phyloP scores from a whole-genome alignment of 2,888 invertebrate genomes.

The Amblyjoppa fuscipennis region DNA sequence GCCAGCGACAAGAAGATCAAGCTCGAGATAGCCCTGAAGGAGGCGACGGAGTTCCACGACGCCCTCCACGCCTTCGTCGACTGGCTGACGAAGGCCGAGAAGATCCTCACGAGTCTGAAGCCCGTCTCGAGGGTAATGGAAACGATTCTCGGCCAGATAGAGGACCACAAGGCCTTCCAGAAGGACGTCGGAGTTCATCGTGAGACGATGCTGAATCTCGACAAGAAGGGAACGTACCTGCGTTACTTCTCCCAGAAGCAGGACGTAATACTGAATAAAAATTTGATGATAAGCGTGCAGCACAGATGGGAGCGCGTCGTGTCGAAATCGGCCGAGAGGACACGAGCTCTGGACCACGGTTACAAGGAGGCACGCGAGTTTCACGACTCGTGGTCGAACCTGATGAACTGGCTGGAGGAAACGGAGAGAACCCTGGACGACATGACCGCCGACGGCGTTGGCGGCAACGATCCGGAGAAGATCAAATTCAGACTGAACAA shows the following conservation, averaged over 20 bases:
- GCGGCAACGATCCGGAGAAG: conserved; percentile 95
- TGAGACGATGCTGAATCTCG: conserved; percentile 97
- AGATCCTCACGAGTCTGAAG: conserved; percentile 93
- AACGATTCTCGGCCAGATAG: conserved; percentile 96
- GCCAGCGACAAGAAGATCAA: conserved; percentile 99
- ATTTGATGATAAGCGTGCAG: conserved; percentile 97
- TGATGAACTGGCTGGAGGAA: conserved; percentile 96
- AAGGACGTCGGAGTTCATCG: conserved; percentile 97
- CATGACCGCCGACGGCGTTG: conserved; percentile 90
- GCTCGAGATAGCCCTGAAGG: conserved; percentile 97
- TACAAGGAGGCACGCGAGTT: conserved; percentile 98
- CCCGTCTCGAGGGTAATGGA: conserved; percentile 98
- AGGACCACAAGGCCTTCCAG: conserved; percentile 98
- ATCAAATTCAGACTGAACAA: conserved; percentile 92
- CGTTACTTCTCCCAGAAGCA: conserved; percentile 99
- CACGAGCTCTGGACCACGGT: conserved; percentile 96
- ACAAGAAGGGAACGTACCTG: conserved; percentile 98
- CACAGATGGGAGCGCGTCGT: conserved; percentile 99
- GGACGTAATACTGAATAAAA: conserved; percentile 99
- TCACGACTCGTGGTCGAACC: conserved; percentile 95
- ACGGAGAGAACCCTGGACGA: conserved; percentile 94
- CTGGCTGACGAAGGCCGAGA: conserved; percentile 98
- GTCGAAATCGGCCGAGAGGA: conserved; percentile 97
- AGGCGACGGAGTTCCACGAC: conserved; percentile 98
- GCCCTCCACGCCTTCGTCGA: conserved; percentile 97